Evolutionary conservation across 2,113 vertebrate species (phyloP), one percentile per base, ranked within the genome.

Genomic region (Oryzias melastigma): DNA sequence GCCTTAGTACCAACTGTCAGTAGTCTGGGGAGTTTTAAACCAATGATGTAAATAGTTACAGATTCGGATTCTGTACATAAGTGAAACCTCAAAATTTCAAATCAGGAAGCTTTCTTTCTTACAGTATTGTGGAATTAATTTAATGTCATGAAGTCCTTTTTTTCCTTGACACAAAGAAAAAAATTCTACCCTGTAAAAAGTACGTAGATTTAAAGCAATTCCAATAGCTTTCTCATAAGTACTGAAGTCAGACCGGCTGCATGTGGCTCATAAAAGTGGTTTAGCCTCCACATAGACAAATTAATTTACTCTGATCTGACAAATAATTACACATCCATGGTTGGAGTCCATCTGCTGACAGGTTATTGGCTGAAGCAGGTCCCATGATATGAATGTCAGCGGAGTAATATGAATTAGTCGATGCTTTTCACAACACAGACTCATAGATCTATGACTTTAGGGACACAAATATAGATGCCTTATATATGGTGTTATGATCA

Each of bases 261-360:
- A 62, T 61, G 14, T 58, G 52, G 40, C 43, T 62, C 56, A 20
- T 41, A 53, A 27, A 65, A 41, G 43, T 2, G 6, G 40, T 49
- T 20, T 24, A 13, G 29, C 65, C 59, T 17, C 35, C 52, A 10
- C 13, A 35, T 10, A 8, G 29, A 10, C 51, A 22, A 69, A 66
- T 62, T 27, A 51, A 73, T 71, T 62, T 56, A 57, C 69, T 70
- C 44, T 64, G 48, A 71, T 71, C 42, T 44, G 35, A 68, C 49
- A 52, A 42, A 50, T 29, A 58, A 7, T 52, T 42, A 62, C 2
- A 54, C 29, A 53, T 2, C 50, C 14, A 0, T 12, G 12, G 42
- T 59, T 29, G 45, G 41, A 18, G 42, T 62, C 29, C 27, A 56
- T 14, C 3, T 59, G 57, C 53, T 71, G 71, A 78, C 71, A 75